Evolutionary conservation across 2,888 invertebrate species (phyloP).

Genomic region (Dicroscelio sp.): DNA sequence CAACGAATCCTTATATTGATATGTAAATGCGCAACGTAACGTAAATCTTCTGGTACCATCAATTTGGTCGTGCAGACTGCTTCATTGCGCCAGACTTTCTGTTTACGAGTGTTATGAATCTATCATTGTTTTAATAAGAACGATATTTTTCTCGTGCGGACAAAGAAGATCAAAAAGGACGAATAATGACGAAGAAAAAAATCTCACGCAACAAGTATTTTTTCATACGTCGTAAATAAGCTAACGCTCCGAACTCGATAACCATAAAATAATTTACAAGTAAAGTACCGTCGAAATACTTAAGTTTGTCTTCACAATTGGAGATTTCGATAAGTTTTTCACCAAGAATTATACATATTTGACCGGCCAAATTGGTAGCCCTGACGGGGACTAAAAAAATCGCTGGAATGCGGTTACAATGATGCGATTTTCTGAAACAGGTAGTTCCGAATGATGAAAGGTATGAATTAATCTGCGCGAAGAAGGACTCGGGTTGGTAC

Average conservation of each 20-base stretch:
- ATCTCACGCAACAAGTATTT: not conserved
- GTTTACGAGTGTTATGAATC: conserved; percentile 51
- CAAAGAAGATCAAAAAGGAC: not conserved
- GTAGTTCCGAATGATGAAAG: conserved; percentile 63
- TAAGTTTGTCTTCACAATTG: too few relatives aligned
- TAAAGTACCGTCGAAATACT: conserved; percentile 1
- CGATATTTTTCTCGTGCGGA: conserved; percentile 26
- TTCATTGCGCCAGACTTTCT: conserved; percentile 35
- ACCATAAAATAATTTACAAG: conserved; percentile 51
- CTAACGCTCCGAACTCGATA: conserved; percentile 28
- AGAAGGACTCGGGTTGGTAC: conserved; percentile 80
- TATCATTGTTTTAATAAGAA: conserved; percentile 55
- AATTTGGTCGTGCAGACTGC: conserved; percentile 19
- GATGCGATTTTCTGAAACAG: conserved; percentile 51
- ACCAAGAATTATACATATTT: too few relatives aligned
- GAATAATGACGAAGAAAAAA: too few relatives aligned
- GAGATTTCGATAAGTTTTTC: too few relatives aligned
- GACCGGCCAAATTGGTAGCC: too few relatives aligned
- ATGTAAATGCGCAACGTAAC: conserved; percentile 24
- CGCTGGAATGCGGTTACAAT: too few relatives aligned
- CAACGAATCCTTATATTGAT: conserved; percentile 23
- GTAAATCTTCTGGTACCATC: conserved; percentile 27
- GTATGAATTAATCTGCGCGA: conserved; percentile 79
- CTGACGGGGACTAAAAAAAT: too few relatives aligned
- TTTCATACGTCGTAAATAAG: conserved; percentile 54